Evolutionary conservation across 1,140 invertebrate species (phyloP).

Genomic region (Campoletis sonorensis): DNA sequence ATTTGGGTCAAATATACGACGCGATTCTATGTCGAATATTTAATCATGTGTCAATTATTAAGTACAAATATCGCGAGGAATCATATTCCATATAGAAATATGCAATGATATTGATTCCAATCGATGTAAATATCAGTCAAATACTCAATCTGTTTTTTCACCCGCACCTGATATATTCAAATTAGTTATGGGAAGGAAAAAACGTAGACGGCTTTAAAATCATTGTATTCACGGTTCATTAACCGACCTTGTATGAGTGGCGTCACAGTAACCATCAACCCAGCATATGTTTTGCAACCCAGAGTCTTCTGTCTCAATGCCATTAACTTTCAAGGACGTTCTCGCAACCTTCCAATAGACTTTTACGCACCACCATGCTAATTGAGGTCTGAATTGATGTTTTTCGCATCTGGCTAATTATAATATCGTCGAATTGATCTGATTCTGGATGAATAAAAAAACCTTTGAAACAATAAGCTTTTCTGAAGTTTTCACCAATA

Average conservation of each 20-base stretch:
- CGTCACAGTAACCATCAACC: slow-evolving; percentile 67
- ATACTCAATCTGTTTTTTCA: not conserved
- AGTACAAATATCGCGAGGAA: too few relatives aligned
- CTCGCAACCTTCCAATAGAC: not conserved
- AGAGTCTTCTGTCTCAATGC: slow-evolving; percentile 9
- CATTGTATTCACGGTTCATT: slow-evolving; percentile 64
- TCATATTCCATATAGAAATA: too few relatives aligned
- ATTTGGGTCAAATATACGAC: too few relatives aligned
- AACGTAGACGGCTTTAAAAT: not conserved
- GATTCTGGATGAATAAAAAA: too few relatives aligned
- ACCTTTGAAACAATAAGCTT: too few relatives aligned
- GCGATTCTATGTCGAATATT: too few relatives aligned
- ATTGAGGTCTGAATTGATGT: not conserved
- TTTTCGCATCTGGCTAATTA: not conserved
- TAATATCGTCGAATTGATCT: not conserved
- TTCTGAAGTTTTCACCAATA: too few relatives aligned
- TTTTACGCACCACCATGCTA: not conserved
- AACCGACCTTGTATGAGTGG: slow-evolving; percentile 73
- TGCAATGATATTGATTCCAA: too few relatives aligned
- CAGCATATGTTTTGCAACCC: slow-evolving; percentile 48
- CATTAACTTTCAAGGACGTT: slow-evolving; percentile 10
- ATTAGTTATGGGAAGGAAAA: not conserved
- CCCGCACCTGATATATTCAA: not conserved
- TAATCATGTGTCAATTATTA: too few relatives aligned
- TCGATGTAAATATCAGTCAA: too few relatives aligned